These are phyloP conservation scores for Notocelia uddmanniana DNA, from an alignment of 2,888 invertebrate genomes.

Conservation along the genomic window DNA sequence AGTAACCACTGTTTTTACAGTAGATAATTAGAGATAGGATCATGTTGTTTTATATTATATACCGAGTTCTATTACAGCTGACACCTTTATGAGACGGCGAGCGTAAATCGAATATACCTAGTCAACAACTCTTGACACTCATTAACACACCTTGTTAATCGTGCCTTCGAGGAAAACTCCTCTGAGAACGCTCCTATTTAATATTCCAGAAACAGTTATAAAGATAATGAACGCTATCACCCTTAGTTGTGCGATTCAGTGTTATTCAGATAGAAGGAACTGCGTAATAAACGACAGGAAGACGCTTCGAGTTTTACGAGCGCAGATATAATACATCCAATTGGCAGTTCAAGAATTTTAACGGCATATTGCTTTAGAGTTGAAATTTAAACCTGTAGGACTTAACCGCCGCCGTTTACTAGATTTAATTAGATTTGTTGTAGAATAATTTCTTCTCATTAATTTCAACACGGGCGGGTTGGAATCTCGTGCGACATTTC, in stretches of 20 bases:
- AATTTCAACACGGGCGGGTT: slow-evolving; percentile 67
- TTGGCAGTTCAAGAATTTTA: slow-evolving; percentile 75
- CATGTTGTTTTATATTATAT: not conserved
- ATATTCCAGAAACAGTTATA: slow-evolving; percentile 36
- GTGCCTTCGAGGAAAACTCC: slow-evolving; percentile 19
- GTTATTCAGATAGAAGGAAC: slow-evolving; percentile 65
- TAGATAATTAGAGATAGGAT: not conserved
- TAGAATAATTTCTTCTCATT: slow-evolving; percentile 75
- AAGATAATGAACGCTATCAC: slow-evolving; percentile 47
- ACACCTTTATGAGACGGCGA: slow-evolving; percentile 1
- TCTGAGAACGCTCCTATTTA: slow-evolving; percentile 6
- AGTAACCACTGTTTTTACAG: not conserved
- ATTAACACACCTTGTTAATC: slow-evolving; percentile 39
- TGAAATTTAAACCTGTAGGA: slow-evolving; percentile 71
- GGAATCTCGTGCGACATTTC: slow-evolving; percentile 65
- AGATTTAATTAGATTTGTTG: slow-evolving; percentile 72
- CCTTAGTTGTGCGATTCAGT: slow-evolving; percentile 50
- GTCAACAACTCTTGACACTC: slow-evolving; percentile 38
- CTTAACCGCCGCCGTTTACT: slow-evolving; percentile 60
- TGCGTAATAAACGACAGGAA: slow-evolving; percentile 73
- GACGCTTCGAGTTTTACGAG: slow-evolving; percentile 70
- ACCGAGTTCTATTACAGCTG: not conserved
- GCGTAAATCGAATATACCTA: slow-evolving; percentile 24
- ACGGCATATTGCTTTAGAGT: slow-evolving; percentile 71
- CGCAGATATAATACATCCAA: slow-evolving; percentile 67